Base-by-base conservation (phyloP, 2,888 invertebrate genomes). In the Troides helena region DNA sequence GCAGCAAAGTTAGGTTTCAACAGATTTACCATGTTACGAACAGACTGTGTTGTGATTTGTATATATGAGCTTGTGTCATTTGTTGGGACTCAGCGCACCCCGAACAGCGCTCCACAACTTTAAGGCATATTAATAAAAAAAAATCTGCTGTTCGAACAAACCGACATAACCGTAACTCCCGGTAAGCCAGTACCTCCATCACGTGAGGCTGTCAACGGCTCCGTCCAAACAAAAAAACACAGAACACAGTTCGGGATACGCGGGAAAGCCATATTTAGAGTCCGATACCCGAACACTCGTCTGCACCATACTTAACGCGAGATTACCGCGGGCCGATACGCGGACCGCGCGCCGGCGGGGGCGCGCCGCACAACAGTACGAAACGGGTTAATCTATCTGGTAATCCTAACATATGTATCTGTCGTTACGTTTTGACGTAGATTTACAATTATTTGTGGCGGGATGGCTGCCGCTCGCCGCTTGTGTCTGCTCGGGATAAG, bases 371-470 rank as follows among this genome's bases (percentile, higher is more conserved):
- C 88, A 89, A 85, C 86, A 81, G 83, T 80, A 80, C 72, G 81
- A 88, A 92, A 91, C 90, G 91, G 90, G 90, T 92, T 91, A 91
- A 89, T 89, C 88, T 78, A 72, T 75, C 77, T n/a, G 74, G 77
- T 92, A 90, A 92, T 91, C 92, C 90, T 82, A 85, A 93, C 92
- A 90, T 91, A 92, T 92, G 93, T 91, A 89, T 84, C 83, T 87
- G 90, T 90, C 90, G 85, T 86, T 88, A 83, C 84, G 86, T 91
- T 90, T 91, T 90, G 93, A 93, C 93, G 81, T 86, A 90, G 93
- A 93, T 93, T 93, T 93, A 93, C 92, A 91, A 89, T 92, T 93
- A 93, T 93, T 93, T 92, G 90, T 87, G 83, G 12, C 84, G 88
- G 85, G 87, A 84, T 80, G 76, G 82, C 78, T 78, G 77, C 78